phyloP scores from a whole-genome alignment of 2,888 invertebrate species.

The Diarsia dahlii region DNA sequence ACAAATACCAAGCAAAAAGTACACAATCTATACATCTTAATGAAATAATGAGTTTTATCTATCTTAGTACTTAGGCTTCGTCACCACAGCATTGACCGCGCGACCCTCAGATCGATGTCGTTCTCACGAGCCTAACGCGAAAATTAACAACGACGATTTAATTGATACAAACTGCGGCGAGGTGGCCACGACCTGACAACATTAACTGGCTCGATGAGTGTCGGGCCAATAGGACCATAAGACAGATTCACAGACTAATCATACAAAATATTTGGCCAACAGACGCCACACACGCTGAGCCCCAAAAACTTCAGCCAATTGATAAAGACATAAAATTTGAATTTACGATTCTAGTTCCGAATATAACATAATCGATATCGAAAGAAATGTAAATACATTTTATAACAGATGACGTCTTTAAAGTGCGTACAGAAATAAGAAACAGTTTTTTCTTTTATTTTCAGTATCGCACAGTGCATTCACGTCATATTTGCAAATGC shows the following conservation, averaged over 20 bases:
- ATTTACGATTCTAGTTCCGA: slow-evolving; percentile 48
- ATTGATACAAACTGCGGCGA: slow-evolving; percentile 84
- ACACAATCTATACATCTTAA: slow-evolving; percentile 43
- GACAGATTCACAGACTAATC: slow-evolving; percentile 63
- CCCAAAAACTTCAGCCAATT: slow-evolving; percentile 34
- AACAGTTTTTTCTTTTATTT: slow-evolving; percentile 3
- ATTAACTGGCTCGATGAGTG: slow-evolving; percentile 65
- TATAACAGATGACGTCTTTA: slow-evolving; percentile 38
- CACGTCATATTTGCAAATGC: slow-evolving; percentile 58
- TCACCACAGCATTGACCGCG: slow-evolving; percentile 68
- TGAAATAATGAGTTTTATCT: slow-evolving; percentile 53
- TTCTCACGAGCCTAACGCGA: slow-evolving; percentile 84
- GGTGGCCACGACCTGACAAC: slow-evolving; percentile 66
- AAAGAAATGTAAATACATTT: slow-evolving; percentile 23
- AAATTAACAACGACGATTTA: slow-evolving; percentile 86
- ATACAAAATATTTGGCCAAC: slow-evolving; percentile 40
- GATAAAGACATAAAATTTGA: slow-evolving; percentile 45
- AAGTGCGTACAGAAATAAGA: slow-evolving; percentile 31
- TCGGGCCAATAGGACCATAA: slow-evolving; percentile 54
- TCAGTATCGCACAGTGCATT: slow-evolving; percentile 36
- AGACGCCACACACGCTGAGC: slow-evolving; percentile 8
- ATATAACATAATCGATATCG: slow-evolving; percentile 37
- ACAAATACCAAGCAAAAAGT: slow-evolving; percentile 27
- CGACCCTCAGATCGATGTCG: slow-evolving; percentile 71
- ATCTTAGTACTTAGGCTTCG: slow-evolving; percentile 58